phyloP scores from a whole-genome alignment of 2,888 invertebrate genomes.

The Platerodrilus igneus region DNA sequence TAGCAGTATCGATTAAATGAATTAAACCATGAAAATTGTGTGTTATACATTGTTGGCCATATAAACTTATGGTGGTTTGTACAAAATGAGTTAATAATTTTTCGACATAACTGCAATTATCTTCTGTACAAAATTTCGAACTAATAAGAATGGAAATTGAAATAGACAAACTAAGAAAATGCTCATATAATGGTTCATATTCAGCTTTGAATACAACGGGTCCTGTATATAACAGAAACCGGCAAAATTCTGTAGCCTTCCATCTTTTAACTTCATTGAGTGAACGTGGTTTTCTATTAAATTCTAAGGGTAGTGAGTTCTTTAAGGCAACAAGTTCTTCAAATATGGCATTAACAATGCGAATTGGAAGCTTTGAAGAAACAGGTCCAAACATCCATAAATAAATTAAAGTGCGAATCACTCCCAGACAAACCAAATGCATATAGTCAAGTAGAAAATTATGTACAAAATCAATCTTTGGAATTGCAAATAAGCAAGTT shows the following conservation, averaged over 20 bases:
- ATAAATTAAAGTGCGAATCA: constrained; percentile 7
- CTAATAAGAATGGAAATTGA: constrained; percentile 4
- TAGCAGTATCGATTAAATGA: constrained; percentile 6
- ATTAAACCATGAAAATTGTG: constrained; percentile 8
- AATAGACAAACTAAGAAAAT: constrained; percentile 5
- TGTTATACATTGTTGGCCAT: constrained; percentile 4
- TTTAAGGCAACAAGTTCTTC: neutral
- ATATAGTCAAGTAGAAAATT: constrained; percentile 8
- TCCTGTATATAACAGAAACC: too few relatives aligned
- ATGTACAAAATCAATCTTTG: constrained; percentile 3
- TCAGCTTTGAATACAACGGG: too few relatives aligned
- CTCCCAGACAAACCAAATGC: constrained; percentile 6
- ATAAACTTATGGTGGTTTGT: neutral
- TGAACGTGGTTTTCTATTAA: constrained; percentile 2
- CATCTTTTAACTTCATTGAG: constrained; percentile 6
- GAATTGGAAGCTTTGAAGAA: constrained; percentile 4
- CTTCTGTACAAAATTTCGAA: neutral
- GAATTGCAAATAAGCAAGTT: constrained; percentile 1
- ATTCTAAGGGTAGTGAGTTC: neutral
- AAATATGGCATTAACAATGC: constrained; percentile 1
- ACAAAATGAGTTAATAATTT: constrained; percentile 2
- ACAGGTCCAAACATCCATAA: constrained; percentile 7
- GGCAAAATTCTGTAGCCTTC: too few relatives aligned
- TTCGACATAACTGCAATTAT: neutral
- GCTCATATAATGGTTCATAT: too few relatives aligned